phyloP scores from a whole-genome alignment of 35 echinoderm and acorn worm genomes.

The Hemicentrotus pulcherrimus region DNA sequence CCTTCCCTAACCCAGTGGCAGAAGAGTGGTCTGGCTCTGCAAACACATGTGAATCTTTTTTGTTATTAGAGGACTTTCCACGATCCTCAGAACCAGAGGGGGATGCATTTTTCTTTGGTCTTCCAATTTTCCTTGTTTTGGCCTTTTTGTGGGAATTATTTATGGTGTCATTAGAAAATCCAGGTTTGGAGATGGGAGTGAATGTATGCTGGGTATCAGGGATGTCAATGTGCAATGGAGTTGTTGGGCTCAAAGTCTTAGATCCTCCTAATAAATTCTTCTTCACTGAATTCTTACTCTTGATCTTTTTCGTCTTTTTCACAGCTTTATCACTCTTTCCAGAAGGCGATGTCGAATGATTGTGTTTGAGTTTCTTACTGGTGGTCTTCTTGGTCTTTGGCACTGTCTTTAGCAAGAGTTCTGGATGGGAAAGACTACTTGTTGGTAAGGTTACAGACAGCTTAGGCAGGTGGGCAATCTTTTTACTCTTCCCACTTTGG shows the following conservation, averaged over 20 bases:
- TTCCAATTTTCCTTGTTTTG: slow-evolving; percentile 35
- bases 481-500: slow-evolving; percentile 22
- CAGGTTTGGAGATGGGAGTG: slow-evolving; percentile 31
- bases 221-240: slow-evolving; percentile 82
- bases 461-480: slow-evolving; percentile 34
- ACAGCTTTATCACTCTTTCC: slow-evolving; percentile 55
- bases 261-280: slow-evolving; percentile 43
- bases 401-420: slow-evolving; percentile 28
- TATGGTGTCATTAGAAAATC: not conserved
- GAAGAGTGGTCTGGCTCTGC: slow-evolving; percentile 51
- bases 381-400: slow-evolving; percentile 17
- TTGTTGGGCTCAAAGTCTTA: slow-evolving; percentile 53
- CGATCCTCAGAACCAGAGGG: not conserved
- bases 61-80: slow-evolving; percentile 28
- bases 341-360: not conserved
- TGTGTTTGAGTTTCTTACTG: slow-evolving; percentile 18
- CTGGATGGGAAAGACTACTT: slow-evolving; percentile 43
- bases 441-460: slow-evolving; percentile 23
- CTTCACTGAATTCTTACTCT: slow-evolving; percentile 62
- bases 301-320: slow-evolving; percentile 74
- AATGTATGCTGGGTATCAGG: slow-evolving; percentile 72
- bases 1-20: not conserved
- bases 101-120: slow-evolving; percentile 37
- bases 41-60: slow-evolving; percentile 59
- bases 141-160: not conserved